These are phyloP conservation scores for Pterocles burchelli DNA, from an alignment of 2,113 vertebrate genomes.

Conservation along the genomic window DNA sequence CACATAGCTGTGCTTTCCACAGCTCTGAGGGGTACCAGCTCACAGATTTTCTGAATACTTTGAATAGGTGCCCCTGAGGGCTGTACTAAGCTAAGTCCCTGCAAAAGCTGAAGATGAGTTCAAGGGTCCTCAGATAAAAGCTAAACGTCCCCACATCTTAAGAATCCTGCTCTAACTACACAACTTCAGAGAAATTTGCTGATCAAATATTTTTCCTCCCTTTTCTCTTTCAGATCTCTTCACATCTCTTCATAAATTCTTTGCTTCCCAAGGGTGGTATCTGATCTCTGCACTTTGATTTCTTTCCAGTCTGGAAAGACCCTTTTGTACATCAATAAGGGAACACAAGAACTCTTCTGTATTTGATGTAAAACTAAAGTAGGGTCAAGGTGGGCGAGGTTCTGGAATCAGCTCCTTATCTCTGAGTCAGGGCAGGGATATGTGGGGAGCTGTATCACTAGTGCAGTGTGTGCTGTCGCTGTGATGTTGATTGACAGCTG, in stretches of 20 bases:
- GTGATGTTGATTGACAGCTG: background rate
- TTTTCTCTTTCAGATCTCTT: conserved; percentile 4
- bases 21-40: background rate
- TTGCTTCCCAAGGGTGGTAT: background rate
- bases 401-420: background rate
- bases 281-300: background rate
- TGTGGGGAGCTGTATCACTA: background rate
- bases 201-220: conserved; percentile 21
- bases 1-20: background rate
- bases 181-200: background rate
- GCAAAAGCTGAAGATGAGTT: background rate
- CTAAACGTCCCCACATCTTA: background rate
- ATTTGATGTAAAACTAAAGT: background rate
- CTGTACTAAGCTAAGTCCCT: background rate
- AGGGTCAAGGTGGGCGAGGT: background rate
- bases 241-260: background rate
- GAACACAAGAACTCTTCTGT: background rate
- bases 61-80: background rate
- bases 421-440: background rate
- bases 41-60: background rate
- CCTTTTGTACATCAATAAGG: background rate
- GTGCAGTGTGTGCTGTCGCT: background rate
- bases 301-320: background rate
- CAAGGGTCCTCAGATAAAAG: background rate
- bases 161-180: background rate